Evolutionary conservation across 2,888 invertebrate genomes (phyloP).

Genomic region (Tipula confusa): DNA sequence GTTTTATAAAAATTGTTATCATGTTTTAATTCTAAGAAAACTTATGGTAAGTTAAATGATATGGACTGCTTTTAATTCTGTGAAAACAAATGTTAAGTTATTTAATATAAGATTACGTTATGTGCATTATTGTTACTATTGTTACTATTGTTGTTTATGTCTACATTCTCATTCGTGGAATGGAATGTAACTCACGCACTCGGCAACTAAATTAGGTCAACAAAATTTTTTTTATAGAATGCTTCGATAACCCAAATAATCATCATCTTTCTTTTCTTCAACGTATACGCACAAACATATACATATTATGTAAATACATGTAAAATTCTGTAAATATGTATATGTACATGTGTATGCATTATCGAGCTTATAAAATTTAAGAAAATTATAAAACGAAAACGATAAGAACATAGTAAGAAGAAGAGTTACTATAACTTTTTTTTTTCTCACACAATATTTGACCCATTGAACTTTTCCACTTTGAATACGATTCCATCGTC

Average conservation of each 20-base stretch:
- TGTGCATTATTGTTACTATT: too few relatives aligned
- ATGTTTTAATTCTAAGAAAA: too few relatives aligned
- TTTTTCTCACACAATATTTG: constrained; percentile 8
- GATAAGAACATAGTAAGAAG: neutral
- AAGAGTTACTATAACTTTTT: neutral
- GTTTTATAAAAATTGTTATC: too few relatives aligned
- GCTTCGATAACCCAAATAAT: neutral
- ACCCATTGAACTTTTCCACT: constrained; percentile 20
- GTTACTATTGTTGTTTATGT: too few relatives aligned
- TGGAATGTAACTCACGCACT: too few relatives aligned
- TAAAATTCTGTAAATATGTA: neutral
- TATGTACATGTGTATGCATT: too few relatives aligned
- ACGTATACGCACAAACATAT: neutral
- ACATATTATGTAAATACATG: neutral
- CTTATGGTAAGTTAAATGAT: too few relatives aligned
- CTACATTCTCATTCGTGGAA: too few relatives aligned
- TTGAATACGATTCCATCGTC: neutral
- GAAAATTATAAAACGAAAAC: neutral
- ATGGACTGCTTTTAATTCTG: too few relatives aligned
- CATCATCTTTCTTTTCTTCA: neutral
- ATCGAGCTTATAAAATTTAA: neutral
- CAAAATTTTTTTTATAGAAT: neutral
- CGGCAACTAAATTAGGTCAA: neutral
- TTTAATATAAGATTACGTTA: too few relatives aligned
- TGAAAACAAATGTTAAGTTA: too few relatives aligned